phyloP scores from a whole-genome alignment of 2,888 invertebrate species.

The Aquatica leii region DNA sequence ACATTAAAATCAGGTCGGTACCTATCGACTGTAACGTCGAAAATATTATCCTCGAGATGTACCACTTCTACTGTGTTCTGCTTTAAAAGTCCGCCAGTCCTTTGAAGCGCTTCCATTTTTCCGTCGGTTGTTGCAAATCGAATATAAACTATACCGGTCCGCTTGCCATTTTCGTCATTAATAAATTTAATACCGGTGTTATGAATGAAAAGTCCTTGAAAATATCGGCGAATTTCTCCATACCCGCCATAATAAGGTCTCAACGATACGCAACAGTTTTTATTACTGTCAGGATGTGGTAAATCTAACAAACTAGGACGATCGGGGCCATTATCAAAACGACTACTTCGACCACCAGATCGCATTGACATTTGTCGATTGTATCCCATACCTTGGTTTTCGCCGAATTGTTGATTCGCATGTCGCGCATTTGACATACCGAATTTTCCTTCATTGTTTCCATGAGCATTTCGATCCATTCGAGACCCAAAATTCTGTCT shows the following conservation, averaged over 20 bases:
- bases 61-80: constrained; percentile 73
- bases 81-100: constrained; percentile 71
- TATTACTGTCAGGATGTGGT: constrained; percentile 9
- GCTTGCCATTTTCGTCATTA: constrained; percentile 79
- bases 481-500: constrained; percentile 41
- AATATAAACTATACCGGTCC: constrained; percentile 82
- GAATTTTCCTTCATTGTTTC: constrained; percentile 5
- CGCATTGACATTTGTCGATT: constrained; percentile 8
- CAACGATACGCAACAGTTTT: constrained; percentile 73
- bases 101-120: constrained; percentile 74
- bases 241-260: constrained; percentile 77
- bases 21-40: constrained; percentile 78
- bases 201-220: constrained; percentile 76
- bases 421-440: neutral
- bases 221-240: constrained; percentile 83
- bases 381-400: constrained; percentile 11
- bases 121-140: constrained; percentile 76
- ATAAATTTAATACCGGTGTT: constrained; percentile 87
- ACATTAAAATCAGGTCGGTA: constrained; percentile 66
- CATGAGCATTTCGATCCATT: constrained; percentile 13
- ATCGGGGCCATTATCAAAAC: constrained; percentile 20
- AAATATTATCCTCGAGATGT: constrained; percentile 75
- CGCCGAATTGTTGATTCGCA: constrained; percentile 12
- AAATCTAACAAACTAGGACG: constrained; percentile 15
- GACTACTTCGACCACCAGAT: constrained; percentile 16